Percentiles rank a stretch among this genome's conserved stretches.
Conservation (phyloP, 1,140 invertebrate species). For the Magallana gigas region DNA sequence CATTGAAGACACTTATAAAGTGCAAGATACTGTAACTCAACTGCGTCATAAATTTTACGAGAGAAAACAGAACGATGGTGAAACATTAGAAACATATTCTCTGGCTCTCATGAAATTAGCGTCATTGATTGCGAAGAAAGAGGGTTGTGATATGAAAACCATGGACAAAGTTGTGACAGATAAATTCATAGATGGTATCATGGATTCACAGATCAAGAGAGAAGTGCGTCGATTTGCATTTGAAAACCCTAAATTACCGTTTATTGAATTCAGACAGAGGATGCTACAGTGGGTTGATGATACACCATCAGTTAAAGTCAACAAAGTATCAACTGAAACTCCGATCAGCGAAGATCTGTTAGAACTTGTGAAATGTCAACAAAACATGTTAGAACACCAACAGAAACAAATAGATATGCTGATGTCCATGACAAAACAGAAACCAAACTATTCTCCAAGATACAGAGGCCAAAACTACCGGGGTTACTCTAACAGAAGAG, state of each 20-base stretch:
- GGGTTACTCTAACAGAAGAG: background rate
- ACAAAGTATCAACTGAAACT: background rate
- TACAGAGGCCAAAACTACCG: background rate
- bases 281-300: conserved; percentile 13
- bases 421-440: background rate
- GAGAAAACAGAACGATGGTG: conserved; percentile 3
- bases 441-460: background rate
- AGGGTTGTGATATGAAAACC: background rate
- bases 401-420: conserved; percentile 9
- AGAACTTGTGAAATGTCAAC: background rate
- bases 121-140: background rate
- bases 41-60: conserved; percentile 30
- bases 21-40: conserved; percentile 29
- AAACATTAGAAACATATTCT: conserved; percentile 15
- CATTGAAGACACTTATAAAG: conserved; percentile 22
- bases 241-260: background rate
- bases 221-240: conserved; percentile 10
- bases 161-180: background rate
- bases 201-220: conserved; percentile 8
- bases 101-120: background rate
- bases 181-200: conserved; percentile 21
- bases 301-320: background rate
- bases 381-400: background rate
- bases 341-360: background rate
- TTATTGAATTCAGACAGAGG: conserved; percentile 30